phyloP scores from a whole-genome alignment of 2,113 vertebrate species.

The Myiagra hebetior region DNA sequence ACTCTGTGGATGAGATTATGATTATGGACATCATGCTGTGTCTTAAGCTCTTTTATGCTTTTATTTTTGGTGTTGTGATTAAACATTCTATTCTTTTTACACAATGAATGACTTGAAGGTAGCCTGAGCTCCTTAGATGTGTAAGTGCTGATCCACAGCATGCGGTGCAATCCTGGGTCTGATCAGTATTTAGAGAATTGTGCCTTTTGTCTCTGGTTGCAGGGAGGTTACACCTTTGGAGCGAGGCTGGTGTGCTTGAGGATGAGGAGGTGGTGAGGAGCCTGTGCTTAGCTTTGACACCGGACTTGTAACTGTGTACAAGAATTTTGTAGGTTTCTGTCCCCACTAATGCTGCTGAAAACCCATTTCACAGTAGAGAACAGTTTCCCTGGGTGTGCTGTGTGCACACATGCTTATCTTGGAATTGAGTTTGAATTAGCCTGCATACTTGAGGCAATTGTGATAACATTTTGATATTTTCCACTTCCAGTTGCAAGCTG shows the following conservation, averaged over 20 bases:
- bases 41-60: background rate
- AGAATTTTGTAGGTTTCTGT: background rate
- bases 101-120: background rate
- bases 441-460: slow-evolving; percentile 4
- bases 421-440: slow-evolving; percentile 14
- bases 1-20: background rate
- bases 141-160: background rate
- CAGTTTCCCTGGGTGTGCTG: background rate
- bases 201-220: background rate
- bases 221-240: background rate
- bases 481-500: slow-evolving; percentile 30
- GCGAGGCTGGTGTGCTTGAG: background rate
- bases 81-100: background rate
- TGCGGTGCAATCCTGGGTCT: background rate
- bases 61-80: background rate
- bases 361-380: background rate
- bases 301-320: background rate
- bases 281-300: background rate
- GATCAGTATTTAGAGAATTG: background rate
- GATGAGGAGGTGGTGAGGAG: background rate
- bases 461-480: slow-evolving; percentile 48
- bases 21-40: background rate
- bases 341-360: background rate
- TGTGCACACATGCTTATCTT: background rate
- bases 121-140: background rate